Percentiles rank a stretch among this genome's conserved stretches.
Evolutionary conservation across 1,140 invertebrate genomes (phyloP).

Genomic region (Diuraphis noxia): DNA sequence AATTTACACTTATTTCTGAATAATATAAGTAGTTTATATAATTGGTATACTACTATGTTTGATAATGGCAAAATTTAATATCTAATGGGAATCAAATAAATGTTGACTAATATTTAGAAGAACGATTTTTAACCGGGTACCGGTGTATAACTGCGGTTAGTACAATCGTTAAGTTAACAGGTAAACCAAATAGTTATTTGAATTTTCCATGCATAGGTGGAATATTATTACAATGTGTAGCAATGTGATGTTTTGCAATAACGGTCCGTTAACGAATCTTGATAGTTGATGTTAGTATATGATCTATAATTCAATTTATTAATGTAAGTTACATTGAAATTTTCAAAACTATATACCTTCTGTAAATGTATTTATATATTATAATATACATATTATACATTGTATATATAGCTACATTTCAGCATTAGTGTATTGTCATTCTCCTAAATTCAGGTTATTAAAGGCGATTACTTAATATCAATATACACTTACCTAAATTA

Average conservation of each 20-base stretch:
- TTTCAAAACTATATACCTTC: neutral
- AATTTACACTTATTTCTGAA: too few relatives aligned
- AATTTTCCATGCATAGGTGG: neutral
- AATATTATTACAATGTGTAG: neutral
- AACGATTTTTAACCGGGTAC: neutral
- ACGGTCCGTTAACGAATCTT: neutral
- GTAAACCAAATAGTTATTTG: neutral
- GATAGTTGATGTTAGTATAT: neutral
- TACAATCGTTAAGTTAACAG: neutral
- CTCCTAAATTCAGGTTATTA: neutral
- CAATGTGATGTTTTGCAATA: neutral
- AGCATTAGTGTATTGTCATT: neutral
- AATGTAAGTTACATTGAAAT: neutral
- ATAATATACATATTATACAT: too few relatives aligned
- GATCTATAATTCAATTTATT: too few relatives aligned
- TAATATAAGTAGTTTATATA: too few relatives aligned
- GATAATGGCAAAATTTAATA: neutral
- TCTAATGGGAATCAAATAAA: neutral
- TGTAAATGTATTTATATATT: neutral
- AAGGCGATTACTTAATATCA: neutral
- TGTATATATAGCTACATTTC: neutral
- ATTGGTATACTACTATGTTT: too few relatives aligned
- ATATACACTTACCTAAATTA: neutral
- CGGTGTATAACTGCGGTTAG: too few relatives aligned
- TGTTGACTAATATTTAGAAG: neutral